Evolutionary conservation across 2,113 vertebrate genomes (phyloP).

Genomic region (Tupaia chinensis): DNA sequence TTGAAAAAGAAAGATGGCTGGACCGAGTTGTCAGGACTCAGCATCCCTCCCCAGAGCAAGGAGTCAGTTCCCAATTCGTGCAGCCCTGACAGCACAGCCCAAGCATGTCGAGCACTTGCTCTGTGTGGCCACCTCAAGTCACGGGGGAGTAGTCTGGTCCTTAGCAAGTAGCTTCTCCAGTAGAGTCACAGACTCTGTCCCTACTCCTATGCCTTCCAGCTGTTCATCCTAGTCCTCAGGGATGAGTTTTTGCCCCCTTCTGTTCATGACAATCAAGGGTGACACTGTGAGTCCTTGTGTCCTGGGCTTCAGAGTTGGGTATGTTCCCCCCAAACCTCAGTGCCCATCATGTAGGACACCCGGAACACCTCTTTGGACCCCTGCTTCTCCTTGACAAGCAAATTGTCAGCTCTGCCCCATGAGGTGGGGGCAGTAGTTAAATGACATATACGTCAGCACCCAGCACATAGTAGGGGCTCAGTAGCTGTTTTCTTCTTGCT

Average conservation of each 20-base stretch:
- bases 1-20: conserved; percentile 5
- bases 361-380: neutral
- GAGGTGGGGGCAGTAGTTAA: neutral
- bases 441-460: neutral
- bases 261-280: neutral
- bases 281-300: neutral
- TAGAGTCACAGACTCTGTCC: neutral
- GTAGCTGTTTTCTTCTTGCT: neutral
- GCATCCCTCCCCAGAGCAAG: neutral
- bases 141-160: neutral
- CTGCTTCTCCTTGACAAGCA: neutral
- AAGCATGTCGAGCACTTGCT: neutral
- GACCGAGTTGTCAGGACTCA: neutral
- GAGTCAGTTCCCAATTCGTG: neutral
- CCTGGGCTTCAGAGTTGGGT: neutral
- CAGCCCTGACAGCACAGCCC: neutral
- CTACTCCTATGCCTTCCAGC: neutral
- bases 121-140: neutral
- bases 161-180: neutral
- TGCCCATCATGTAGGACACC: neutral
- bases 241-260: neutral
- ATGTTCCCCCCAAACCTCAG: neutral
- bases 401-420: neutral
- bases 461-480: neutral
- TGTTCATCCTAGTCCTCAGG: neutral